phyloP scores from a whole-genome alignment of 2,113 vertebrate genomes.

The Melanerpes aurifrons region DNA sequence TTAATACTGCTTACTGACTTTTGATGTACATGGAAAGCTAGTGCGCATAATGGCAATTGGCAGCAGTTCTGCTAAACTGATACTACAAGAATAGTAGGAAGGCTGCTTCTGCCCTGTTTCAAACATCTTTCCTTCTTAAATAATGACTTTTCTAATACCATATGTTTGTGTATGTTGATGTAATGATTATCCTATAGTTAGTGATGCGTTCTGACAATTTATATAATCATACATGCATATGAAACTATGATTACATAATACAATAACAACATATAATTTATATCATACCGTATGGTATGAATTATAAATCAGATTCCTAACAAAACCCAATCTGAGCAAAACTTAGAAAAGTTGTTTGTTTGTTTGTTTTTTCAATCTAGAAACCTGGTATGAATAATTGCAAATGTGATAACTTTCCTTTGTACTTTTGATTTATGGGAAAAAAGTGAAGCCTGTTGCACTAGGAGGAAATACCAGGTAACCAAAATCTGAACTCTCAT shows the following conservation, averaged over 20 bases:
- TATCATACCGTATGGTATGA: slow-evolving; percentile 65
- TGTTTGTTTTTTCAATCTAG: slow-evolving; percentile 51
- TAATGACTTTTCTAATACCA: slow-evolving; percentile 67
- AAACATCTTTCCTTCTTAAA: slow-evolving; percentile 56
- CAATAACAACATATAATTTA: slow-evolving; percentile 62
- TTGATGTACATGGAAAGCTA: slow-evolving; percentile 6
- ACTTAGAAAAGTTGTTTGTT: slow-evolving; percentile 50
- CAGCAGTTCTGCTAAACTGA: slow-evolving; percentile 2
- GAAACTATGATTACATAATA: slow-evolving; percentile 58
- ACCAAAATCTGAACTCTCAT: slow-evolving; percentile 31
- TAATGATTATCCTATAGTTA: slow-evolving; percentile 53
- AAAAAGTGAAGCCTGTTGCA: slow-evolving; percentile 62
- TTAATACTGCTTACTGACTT: background rate
- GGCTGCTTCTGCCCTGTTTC: slow-evolving; percentile 4
- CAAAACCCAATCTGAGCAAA: slow-evolving; percentile 47
- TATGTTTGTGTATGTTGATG: slow-evolving; percentile 41
- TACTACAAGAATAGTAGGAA: background rate
- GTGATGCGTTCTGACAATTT: slow-evolving; percentile 39
- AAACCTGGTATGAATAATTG: slow-evolving; percentile 53
- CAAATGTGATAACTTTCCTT: slow-evolving; percentile 62
- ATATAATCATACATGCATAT: slow-evolving; percentile 63
- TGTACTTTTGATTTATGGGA: slow-evolving; percentile 65
- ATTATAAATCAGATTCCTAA: slow-evolving; percentile 40
- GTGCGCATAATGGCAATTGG: background rate
- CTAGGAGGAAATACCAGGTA: slow-evolving; percentile 59